These are phyloP conservation scores for Drosophila sordidula DNA, from an alignment of 2,888 invertebrate genomes.

Conservation along the genomic window DNA sequence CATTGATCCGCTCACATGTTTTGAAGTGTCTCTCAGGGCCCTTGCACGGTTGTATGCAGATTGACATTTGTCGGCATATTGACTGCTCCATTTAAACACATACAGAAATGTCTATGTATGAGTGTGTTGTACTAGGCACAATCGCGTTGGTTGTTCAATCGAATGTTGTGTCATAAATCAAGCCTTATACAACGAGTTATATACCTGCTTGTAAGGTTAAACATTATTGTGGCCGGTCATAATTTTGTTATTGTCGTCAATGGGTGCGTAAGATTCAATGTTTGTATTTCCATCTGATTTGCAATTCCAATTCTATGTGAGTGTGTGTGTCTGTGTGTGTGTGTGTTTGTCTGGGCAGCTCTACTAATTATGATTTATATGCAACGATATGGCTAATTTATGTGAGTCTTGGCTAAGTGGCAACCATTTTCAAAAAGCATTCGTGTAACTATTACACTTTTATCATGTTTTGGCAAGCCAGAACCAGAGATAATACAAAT, in stretches of 20 bases:
- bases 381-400: conserved; percentile 38
- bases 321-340: not conserved
- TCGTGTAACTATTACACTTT: conserved; percentile 47
- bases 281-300: conserved; percentile 33
- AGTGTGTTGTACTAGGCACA: conserved; percentile 26
- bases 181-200: conserved; percentile 48
- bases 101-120: conserved; percentile 3
- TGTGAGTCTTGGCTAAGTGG: conserved; percentile 32
- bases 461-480: conserved; percentile 40
- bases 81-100: conserved; percentile 53
- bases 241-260: conserved; percentile 37
- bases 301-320: conserved; percentile 46
- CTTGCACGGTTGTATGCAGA: conserved; percentile 40
- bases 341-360: conserved; percentile 29
- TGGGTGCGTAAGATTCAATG: conserved; percentile 56
- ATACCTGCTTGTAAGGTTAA: conserved; percentile 57
- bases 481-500: conserved; percentile 20
- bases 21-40: conserved; percentile 48
- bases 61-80: conserved; percentile 70
- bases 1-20: conserved; percentile 42
- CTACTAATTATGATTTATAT: conserved; percentile 66
- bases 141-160: conserved; percentile 50
- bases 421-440: conserved; percentile 38
- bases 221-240: conserved; percentile 38
- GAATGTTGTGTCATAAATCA: conserved; percentile 65